Percentiles rank a stretch among this genome's conserved stretches.
Evolutionary conservation across 2,797 vertebrate species (phyloP).

Genomic region (Spinus olivaceus): DNA sequence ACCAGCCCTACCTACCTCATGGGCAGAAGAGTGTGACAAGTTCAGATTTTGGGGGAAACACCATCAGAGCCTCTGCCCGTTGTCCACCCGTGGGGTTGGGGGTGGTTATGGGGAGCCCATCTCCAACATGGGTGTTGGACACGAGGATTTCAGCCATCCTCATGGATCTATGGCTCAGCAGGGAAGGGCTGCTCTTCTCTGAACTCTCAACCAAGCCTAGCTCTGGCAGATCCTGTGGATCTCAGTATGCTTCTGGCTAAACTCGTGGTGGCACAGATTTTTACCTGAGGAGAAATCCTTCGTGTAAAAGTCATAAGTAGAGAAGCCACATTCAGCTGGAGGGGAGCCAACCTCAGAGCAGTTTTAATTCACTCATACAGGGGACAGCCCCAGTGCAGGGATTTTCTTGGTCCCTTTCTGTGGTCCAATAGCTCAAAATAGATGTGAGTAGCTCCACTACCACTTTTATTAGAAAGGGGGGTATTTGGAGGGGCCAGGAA

Average conservation of each 20-base stretch:
- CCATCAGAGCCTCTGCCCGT: rapidly evolving
- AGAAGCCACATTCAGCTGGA: background rate
- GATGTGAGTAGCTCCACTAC: background rate
- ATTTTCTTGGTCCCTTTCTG: background rate
- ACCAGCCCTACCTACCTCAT: background rate
- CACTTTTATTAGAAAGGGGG: background rate
- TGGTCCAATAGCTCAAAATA: background rate
- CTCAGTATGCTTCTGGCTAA: background rate
- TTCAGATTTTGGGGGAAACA: background rate
- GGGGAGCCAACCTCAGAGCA: background rate
- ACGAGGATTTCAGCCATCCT: background rate
- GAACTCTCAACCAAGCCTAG: background rate
- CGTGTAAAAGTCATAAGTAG: background rate
- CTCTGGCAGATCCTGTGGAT: background rate
- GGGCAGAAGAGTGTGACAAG: background rate
- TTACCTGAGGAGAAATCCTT: background rate
- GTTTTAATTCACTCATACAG: background rate
- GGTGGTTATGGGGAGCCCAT: background rate
- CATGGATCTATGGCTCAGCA: background rate
- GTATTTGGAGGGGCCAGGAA: background rate
- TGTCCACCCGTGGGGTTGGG: rapidly evolving
- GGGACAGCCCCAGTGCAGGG: background rate
- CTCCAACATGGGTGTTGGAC: rapidly evolving
- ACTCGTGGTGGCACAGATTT: background rate
- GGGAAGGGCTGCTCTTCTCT: background rate